A percentile compares a stretch with the other conserved stretches of the same genome.
These are phyloP conservation scores for Charina bottae DNA, from an alignment of 2,113 vertebrate species.

Conservation along the genomic window DNA sequence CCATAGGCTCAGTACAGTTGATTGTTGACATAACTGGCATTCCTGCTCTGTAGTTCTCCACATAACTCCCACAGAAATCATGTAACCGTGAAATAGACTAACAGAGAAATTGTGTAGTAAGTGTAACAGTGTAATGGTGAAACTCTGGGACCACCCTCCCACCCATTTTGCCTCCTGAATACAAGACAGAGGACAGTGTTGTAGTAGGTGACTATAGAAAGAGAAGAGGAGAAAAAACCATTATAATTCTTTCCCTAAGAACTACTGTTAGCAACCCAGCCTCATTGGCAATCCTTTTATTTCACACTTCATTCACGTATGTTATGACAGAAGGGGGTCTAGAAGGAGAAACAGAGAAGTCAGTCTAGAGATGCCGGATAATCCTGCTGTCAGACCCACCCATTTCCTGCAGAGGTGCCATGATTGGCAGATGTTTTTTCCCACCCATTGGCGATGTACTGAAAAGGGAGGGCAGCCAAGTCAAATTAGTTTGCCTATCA, in stretches of 20 bases:
- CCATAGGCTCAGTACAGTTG: not conserved
- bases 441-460: no score
- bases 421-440: no score
- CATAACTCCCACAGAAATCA: not conserved
- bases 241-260: not conserved
- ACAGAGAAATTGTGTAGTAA: not conserved
- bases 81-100: not conserved
- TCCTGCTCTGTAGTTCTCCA: not conserved
- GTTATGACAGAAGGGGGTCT: not conserved
- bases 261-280: not conserved
- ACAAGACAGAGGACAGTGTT: not conserved
- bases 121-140: not conserved
- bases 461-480: no score
- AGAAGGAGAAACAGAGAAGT: not conserved
- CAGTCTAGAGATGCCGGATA: no score
- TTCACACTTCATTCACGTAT: not conserved
- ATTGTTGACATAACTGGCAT: not conserved
- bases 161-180: not conserved
- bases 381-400: no score
- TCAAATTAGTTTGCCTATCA: no score
- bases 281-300: not conserved
- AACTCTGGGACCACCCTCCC: not conserved
- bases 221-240: not conserved
- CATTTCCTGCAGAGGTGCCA: no score
- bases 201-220: not conserved